Evolutionary conservation across 1,140 invertebrate species (phyloP), one percentile per base, ranked within the genome.

Genomic region (Choristoneura fumiferana): DNA sequence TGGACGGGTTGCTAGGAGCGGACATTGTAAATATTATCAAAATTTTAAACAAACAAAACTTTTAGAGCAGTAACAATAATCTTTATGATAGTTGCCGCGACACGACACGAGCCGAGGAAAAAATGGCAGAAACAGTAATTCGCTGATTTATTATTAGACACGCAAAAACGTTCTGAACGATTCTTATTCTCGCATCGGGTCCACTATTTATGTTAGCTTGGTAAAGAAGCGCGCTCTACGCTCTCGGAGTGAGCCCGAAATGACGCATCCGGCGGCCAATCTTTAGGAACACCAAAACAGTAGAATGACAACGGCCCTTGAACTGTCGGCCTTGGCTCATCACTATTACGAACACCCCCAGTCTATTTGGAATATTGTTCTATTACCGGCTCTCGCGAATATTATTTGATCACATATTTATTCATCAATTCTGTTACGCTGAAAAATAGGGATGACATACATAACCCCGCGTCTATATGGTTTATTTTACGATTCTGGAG

Each of bases 1-100:
- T 69, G 10, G 71, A 66, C 4, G 71, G 52, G 56, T 78, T 76
- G 34, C 82, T 87, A 54, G 13, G 22, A 29, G 22, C 22, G 22
- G 22, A 29, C 22, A 8, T 15, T 8, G 14, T 40, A 3, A 17
- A 40, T 29, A 17, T 15, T 1, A 15, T 40, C 14, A 8, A 17
- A 14, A 14, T 17, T 40, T 14, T 40, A 40, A 17, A 13, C 6
- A 40, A 15, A 15, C 6, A 8, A 29, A 29, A 29, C 6, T 3
- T 3, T 29, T 29, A 29, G 22, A 29, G 22, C 22, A 6, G 6
- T 6, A 29, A 29, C 2, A 6, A 29, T 29, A 3, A 29, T 29
- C 22, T 29, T 29, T 3, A 29, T 29, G 22, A 29, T 6, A 29
- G 22, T 6, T 6, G 22, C n/a, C n/a, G n/a, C n/a, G 6, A 29